A percentile compares a stretch with the other conserved stretches of the same genome.
These are phyloP conservation scores for Oreochromis spilurus DNA, from an alignment of 2,113 vertebrate species.

Conservation along the genomic window DNA sequence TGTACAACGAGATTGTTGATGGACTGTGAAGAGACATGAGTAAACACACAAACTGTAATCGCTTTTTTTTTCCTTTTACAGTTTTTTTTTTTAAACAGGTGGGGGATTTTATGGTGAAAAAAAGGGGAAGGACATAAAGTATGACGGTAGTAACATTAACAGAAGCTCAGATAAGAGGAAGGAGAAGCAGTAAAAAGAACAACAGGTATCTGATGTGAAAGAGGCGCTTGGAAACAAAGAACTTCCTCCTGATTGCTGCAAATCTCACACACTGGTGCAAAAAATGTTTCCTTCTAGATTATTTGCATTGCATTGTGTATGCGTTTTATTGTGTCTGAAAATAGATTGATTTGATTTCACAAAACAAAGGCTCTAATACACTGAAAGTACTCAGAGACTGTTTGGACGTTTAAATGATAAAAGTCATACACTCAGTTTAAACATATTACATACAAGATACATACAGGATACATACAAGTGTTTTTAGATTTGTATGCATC, in stretches of 20 bases:
- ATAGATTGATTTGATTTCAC: neutral
- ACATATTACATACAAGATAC: neutral
- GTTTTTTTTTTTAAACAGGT: neutral
- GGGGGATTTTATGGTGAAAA: neutral
- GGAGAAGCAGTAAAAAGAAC: conserved; percentile 16
- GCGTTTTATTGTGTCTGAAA: neutral
- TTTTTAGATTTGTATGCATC: neutral
- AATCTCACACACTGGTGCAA: neutral
- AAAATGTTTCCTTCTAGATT: neutral
- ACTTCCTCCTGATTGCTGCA: neutral
- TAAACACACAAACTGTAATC: neutral
- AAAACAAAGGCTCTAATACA: neutral
- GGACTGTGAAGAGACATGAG: neutral
- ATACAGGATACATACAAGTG: neutral
- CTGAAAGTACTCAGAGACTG: neutral
- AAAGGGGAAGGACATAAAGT: conserved; percentile 28
- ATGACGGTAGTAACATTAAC: neutral
- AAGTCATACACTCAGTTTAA: neutral
- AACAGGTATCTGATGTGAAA: neutral
- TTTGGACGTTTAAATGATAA: neutral
- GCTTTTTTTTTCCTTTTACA: neutral
- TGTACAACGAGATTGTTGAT: neutral
- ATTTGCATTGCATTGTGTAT: neutral
- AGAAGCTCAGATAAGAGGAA: conserved; percentile 18
- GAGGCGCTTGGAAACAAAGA: neutral